phyloP scores from a whole-genome alignment of 2,113 vertebrate species.

The Protomyctophum bolini region DNA sequence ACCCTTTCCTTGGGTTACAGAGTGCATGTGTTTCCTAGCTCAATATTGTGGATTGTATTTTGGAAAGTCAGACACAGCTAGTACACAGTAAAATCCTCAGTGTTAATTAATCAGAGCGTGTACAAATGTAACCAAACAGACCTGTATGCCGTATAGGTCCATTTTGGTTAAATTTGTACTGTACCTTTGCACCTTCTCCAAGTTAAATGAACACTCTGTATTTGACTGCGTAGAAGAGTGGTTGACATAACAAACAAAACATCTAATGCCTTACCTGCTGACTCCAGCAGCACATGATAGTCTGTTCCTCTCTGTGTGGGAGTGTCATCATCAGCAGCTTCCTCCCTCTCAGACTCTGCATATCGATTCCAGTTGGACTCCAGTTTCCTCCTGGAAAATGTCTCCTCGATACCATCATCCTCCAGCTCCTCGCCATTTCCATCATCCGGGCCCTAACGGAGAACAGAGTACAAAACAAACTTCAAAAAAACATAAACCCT shows the following conservation, averaged over 20 bases:
- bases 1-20: too few relatives aligned
- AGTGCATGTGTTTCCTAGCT: too few relatives aligned
- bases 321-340: slow-evolving; percentile 67
- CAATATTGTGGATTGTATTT: too few relatives aligned
- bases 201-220: background rate
- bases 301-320: slow-evolving; percentile 87
- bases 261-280: slow-evolving; percentile 80
- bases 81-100: background rate
- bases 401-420: slow-evolving; percentile 67
- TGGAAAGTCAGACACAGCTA: background rate
- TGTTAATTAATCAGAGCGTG: background rate
- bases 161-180: too few relatives aligned
- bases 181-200: too few relatives aligned
- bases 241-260: background rate
- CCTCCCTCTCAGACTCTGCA: slow-evolving; percentile 79
- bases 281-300: slow-evolving; percentile 85
- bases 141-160: too few relatives aligned
- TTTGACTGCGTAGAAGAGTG: background rate
- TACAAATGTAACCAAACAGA: background rate
- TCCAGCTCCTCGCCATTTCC: slow-evolving; percentile 65
- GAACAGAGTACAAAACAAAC: background rate
- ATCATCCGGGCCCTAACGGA: slow-evolving; percentile 67
- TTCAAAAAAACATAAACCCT: background rate
- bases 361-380: slow-evolving; percentile 93
- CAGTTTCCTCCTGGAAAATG: slow-evolving; percentile 88